phyloP scores from a whole-genome alignment of 2,797 vertebrate genomes.

The Corythornis leucogaster region DNA sequence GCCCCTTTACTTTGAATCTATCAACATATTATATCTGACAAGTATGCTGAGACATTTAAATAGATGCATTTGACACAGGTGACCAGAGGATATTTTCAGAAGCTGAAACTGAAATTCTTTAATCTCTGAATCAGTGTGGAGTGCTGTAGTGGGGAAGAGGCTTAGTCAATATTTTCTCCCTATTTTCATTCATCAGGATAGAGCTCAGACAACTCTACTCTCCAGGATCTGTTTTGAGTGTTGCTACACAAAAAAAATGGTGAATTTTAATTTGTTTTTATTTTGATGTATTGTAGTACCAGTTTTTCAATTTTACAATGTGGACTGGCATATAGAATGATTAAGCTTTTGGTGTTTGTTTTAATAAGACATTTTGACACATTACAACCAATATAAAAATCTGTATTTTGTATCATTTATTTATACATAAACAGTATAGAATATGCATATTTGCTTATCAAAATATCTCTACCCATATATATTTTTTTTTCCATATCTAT shows the following conservation, averaged over 20 bases:
- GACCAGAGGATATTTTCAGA: neutral
- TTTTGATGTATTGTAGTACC: neutral
- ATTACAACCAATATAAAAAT: neutral
- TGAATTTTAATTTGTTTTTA: neutral
- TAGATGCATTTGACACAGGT: neutral
- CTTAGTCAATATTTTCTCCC: neutral
- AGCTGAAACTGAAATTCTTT: neutral
- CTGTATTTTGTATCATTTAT: neutral
- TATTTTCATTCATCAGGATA: neutral
- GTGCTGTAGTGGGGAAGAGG: accelerated
- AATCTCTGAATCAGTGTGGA: neutral
- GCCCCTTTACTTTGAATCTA: neutral
- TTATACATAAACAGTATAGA: neutral
- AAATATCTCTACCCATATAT: neutral
- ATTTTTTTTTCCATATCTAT: neutral
- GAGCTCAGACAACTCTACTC: neutral
- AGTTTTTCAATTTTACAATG: neutral
- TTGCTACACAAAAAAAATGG: neutral
- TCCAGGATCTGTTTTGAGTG: neutral
- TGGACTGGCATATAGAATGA: neutral
- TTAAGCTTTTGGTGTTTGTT: neutral
- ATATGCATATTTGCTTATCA: neutral
- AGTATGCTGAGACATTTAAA: neutral
- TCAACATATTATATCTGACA: neutral
- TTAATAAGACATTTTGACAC: neutral